phyloP scores from a whole-genome alignment of 2,888 invertebrate genomes.

The Drosophila mulleri region DNA sequence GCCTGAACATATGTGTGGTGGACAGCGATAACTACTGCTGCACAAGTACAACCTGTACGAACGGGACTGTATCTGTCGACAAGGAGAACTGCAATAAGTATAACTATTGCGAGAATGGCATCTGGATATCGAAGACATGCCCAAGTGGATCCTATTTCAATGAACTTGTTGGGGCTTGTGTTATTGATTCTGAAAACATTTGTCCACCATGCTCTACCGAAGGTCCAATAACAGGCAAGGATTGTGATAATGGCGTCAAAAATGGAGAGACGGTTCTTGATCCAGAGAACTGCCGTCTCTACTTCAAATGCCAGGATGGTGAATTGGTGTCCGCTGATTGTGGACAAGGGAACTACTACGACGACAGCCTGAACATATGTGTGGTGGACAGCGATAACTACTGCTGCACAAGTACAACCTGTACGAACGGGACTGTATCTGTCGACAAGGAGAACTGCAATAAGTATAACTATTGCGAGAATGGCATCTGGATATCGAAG shows the following conservation, averaged over 20 bases:
- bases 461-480: slow-evolving; percentile 37
- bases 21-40: slow-evolving; percentile 52
- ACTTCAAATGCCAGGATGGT: slow-evolving; percentile 67
- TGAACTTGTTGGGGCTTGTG: slow-evolving; percentile 13
- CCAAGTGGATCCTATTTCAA: slow-evolving; percentile 51
- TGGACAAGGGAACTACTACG: slow-evolving; percentile 65
- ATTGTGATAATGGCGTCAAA: slow-evolving; percentile 52
- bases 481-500: slow-evolving; percentile 42
- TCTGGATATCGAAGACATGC: slow-evolving; percentile 47
- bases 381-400: slow-evolving; percentile 28
- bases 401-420: slow-evolving; percentile 35
- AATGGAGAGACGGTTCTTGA: slow-evolving; percentile 64
- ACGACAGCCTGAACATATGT: slow-evolving; percentile 25
- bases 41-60: neutral
- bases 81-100: slow-evolving; percentile 46
- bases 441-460: slow-evolving; percentile 37
- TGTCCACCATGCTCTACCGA: slow-evolving; percentile 31
- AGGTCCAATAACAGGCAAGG: slow-evolving; percentile 32
- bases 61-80: slow-evolving; percentile 45
- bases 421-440: slow-evolving; percentile 43
- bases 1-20: neutral
- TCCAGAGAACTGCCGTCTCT: slow-evolving; percentile 62
- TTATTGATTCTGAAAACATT: slow-evolving; percentile 33
- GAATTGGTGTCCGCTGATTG: slow-evolving; percentile 64
- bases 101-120: slow-evolving; percentile 37